These are phyloP conservation scores for Perithous albicinctus DNA, from an alignment of 2,888 invertebrate genomes.

Conservation along the genomic window DNA sequence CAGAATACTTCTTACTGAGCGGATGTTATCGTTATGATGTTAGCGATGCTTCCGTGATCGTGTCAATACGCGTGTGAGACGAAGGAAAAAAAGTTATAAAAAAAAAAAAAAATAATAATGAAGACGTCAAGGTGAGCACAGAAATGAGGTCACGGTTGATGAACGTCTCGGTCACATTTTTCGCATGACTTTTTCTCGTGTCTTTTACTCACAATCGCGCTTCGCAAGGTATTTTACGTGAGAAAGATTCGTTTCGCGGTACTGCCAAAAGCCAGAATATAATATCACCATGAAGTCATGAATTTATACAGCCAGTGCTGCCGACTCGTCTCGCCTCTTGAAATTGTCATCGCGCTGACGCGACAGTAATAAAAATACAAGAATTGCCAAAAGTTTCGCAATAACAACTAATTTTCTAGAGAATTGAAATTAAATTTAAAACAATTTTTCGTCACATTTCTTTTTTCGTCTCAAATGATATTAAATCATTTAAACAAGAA, in stretches of 20 bases:
- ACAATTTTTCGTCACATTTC: no score
- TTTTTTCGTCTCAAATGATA: no score
- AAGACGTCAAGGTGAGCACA: slow-evolving; percentile 70
- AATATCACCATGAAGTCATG: no score
- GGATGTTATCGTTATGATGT: slow-evolving; percentile 12
- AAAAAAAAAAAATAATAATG: slow-evolving; percentile 65
- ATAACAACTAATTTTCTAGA: no score
- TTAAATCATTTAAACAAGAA: no score
- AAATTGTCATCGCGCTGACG: neutral
- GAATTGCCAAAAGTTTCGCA: neutral
- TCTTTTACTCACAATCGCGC: slow-evolving; percentile 19
- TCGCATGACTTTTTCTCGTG: slow-evolving; percentile 42
- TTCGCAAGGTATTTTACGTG: slow-evolving; percentile 1
- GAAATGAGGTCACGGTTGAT: slow-evolving; percentile 74
- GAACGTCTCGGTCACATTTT: slow-evolving; percentile 58
- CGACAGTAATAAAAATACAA: neutral
- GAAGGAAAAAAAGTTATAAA: slow-evolving; percentile 5
- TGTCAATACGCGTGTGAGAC: slow-evolving; percentile 26
- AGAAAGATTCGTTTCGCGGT: slow-evolving; percentile 8
- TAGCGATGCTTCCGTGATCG: slow-evolving; percentile 32
- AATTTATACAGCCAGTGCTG: neutral
- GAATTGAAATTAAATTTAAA: no score
- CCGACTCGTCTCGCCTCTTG: neutral
- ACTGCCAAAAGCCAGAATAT: slow-evolving; percentile 1
- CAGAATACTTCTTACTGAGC: neutral